Base-by-base conservation (phyloP, 2,797 vertebrate species). In the Mycteria americana region DNA sequence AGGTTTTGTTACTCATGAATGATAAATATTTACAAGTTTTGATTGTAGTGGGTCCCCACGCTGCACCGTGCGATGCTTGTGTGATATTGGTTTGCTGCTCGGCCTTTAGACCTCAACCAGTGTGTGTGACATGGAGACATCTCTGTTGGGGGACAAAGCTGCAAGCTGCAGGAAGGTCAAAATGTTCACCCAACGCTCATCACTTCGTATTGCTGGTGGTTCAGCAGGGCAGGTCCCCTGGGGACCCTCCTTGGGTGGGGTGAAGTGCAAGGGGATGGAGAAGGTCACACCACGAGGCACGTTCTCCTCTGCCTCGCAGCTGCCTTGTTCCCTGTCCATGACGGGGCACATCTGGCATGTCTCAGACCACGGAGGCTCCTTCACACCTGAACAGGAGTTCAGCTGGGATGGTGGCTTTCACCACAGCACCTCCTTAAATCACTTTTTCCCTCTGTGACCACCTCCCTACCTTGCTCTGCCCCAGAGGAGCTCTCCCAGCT, bases 61-160 rank as follows among this genome's bases (percentile, higher is more conserved):
- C 1, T 1, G 2, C 43, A 46, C 27, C 1, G 0, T 25, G 53
- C 1, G 1, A 3, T 28, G 43, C 45, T 56, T 5, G 2, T 7
- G 25, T 28, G 43, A 45, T 27, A 53, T 12, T 53, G 1, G 0
- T 76, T 69, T 65, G 46, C 64, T 62, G 50, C 50, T 73, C 27
- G 2, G 17, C 39, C 67, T 69, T 73, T 28, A 16, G 75, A 45
- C 28, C 45, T 79, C 46, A 50, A 18, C 14, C 54, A 62, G 35
- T 60, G 28, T 60, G 28, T 63, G 46, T 23, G n/a, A 53, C 11
- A 21, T 1, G 35, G 57, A 72, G n/a, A 33, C 3, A 18, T 27
- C 22, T 60, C 48, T 60, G 37, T 28, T 3, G 31, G n/a, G 64
- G 59, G 31, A 37, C 59, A 69, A 68, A 88, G n/a, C 35, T n/a